These are phyloP conservation scores for Gasterosteus aculeatus DNA, from an alignment of 2,113 vertebrate species.

Conservation along the genomic window DNA sequence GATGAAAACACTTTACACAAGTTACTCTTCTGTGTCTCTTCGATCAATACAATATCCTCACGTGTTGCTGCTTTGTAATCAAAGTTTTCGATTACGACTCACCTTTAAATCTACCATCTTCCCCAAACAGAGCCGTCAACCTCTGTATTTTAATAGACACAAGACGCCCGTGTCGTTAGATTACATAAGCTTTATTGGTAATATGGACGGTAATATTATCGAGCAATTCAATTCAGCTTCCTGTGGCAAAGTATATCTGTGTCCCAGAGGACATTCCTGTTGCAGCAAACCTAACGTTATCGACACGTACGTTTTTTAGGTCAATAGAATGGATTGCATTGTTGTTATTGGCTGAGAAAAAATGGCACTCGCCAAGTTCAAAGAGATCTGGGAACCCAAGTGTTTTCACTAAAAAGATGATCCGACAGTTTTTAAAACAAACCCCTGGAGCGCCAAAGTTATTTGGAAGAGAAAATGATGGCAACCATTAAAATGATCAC, in stretches of 20 bases:
- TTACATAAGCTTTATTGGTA: constrained; percentile 57
- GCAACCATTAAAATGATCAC: neutral
- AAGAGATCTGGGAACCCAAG: neutral
- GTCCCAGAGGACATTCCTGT: constrained; percentile 62
- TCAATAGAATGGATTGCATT: neutral
- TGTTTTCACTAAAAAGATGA: neutral
- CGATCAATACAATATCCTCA: neutral
- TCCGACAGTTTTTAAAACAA: neutral
- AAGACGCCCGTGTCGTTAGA: constrained; percentile 44
- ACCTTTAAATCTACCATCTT: neutral
- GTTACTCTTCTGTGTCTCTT: neutral
- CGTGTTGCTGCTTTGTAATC: neutral
- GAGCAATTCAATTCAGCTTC: constrained; percentile 41
- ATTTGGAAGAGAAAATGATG: neutral
- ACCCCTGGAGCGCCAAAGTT: neutral
- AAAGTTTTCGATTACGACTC: constrained; percentile 6
- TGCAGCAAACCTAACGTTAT: neutral
- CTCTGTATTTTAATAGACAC: constrained; percentile 55
- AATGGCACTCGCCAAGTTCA: neutral
- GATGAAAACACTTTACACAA: neutral
- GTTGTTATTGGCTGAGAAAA: neutral
- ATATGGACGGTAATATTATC: constrained; percentile 52
- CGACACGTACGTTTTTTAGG: neutral
- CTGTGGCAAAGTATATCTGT: constrained; percentile 53
- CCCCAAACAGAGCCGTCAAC: constrained; percentile 23